Conservation (phyloP, 1,140 invertebrate genomes). For the Sycophaga agraensis region DNA sequence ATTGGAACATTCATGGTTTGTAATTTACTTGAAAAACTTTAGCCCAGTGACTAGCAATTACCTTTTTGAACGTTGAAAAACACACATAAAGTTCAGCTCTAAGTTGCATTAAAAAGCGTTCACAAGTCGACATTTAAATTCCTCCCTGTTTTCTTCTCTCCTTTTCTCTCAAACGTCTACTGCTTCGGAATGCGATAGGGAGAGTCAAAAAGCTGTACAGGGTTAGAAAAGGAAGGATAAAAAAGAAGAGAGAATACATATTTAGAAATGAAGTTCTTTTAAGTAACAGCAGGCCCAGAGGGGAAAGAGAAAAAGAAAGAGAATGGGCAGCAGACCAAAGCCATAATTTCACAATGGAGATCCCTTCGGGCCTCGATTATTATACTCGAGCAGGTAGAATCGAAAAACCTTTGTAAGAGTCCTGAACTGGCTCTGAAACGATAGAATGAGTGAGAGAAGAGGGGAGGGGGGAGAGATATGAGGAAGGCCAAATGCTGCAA, state of each 20-base stretch:
- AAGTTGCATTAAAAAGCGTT: slow-evolving; percentile 11
- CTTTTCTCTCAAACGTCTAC: not conserved
- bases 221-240: not conserved
- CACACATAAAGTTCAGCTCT: slow-evolving; percentile 1
- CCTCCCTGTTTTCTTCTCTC: not conserved
- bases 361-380: slow-evolving; percentile 24
- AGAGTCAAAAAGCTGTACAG: not conserved
- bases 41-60: slow-evolving; percentile 20
- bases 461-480: not conserved
- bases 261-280: slow-evolving; percentile 30
- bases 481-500: not conserved
- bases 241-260: slow-evolving; percentile 22
- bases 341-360: slow-evolving; percentile 28
- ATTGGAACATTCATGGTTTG: slow-evolving; percentile 4
- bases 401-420: slow-evolving; percentile 15
- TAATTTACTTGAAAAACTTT: slow-evolving; percentile 20
- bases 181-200: slow-evolving; percentile 7
- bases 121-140: slow-evolving; percentile 17
- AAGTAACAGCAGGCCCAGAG: slow-evolving; percentile 17
- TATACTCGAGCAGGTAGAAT: slow-evolving; percentile 30
- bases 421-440: slow-evolving; percentile 8
- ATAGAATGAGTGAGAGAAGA: not conserved
- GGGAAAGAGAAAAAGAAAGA: not conserved
- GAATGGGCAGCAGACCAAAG: slow-evolving; percentile 16
- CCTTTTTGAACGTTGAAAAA: slow-evolving; percentile 5